These are phyloP conservation scores for Todiramphus saurophagus DNA, from an alignment of 2,113 vertebrate species.

Conservation along the genomic window DNA sequence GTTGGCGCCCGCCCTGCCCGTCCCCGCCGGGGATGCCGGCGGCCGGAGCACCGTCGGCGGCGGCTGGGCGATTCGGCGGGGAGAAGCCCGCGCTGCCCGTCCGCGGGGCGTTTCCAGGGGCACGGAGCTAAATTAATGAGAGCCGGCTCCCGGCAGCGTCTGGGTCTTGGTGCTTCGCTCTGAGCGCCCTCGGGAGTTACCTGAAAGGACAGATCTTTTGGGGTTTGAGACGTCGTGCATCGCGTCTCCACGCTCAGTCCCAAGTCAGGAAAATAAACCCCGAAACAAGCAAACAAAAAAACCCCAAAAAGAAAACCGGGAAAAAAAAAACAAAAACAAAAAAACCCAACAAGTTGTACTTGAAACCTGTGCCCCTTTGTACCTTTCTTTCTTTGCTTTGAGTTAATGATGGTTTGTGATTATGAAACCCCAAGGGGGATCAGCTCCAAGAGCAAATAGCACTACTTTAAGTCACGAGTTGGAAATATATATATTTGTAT, in stretches of 20 bases:
- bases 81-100: neutral
- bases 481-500: neutral
- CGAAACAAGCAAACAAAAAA: too few relatives aligned
- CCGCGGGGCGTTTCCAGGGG: neutral
- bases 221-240: neutral
- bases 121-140: rapidly evolving
- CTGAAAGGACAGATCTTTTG: rapidly evolving
- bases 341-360: too few relatives aligned
- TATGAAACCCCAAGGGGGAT: neutral
- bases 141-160: neutral
- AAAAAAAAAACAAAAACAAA: neutral
- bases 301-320: too few relatives aligned
- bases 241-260: neutral
- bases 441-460: neutral
- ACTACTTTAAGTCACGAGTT: neutral
- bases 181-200: neutral
- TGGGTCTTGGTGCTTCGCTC: neutral
- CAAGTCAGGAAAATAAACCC: too few relatives aligned
- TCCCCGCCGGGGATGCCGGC: neutral
- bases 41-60: neutral
- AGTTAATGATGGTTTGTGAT: conserved; percentile 26
- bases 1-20: neutral
- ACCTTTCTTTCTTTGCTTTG: conserved; percentile 26
- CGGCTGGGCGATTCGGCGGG: neutral
- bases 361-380: conserved; percentile 30